Evolutionary conservation across 2,797 vertebrate species (phyloP), one percentile per base, ranked within the genome.

Genomic region (Paguma larvata): DNA sequence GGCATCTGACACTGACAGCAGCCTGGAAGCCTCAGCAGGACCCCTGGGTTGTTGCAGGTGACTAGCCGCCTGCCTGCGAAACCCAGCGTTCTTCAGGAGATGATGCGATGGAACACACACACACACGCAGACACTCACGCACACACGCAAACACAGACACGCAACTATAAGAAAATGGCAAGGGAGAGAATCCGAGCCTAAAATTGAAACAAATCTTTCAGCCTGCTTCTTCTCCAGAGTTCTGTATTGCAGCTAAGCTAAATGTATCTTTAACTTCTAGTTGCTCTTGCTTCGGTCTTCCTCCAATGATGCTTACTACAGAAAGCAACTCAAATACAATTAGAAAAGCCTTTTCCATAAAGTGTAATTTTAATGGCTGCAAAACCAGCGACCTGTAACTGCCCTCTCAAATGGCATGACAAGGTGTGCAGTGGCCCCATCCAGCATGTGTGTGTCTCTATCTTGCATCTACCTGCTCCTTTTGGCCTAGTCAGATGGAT

Each of bases 51-150:
- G 99, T 99, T 99, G 99, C 99, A 99, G 99, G 99, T 99, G 99
- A 99, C 99, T 99, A 99, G 99, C 99, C 99, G 99, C 99, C 99
- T 99, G 99, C 99, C 99, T 99, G 99, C 99, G 99, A 99, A 99
- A 99, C 99, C 99, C 99, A 98, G 98, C 99, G 98, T 99, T 99
- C 99, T 99, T 99, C 99, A 99, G 99, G 99, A 99, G 99, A 99
- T 99, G 99, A 99, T 98, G 97, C 56, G 96, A 98, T 98, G 98
- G 98, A 98, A 97, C 95, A 98, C 98, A 97, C 89, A 97, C 94
- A 94, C 48, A 30, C 59, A 68, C 63, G 4, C 63, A n/a, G 14
- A 48, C 75, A 85, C 80, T 30, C 62, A 63, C 1, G 4, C 94
- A 97, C 96, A 93, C 78, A 89, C 70, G 79, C 78, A 77, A 3